Percentiles rank a stretch among this genome's conserved stretches.
Conservation (phyloP, 1,140 invertebrate genomes). For the Drosophila sp. region DNA sequence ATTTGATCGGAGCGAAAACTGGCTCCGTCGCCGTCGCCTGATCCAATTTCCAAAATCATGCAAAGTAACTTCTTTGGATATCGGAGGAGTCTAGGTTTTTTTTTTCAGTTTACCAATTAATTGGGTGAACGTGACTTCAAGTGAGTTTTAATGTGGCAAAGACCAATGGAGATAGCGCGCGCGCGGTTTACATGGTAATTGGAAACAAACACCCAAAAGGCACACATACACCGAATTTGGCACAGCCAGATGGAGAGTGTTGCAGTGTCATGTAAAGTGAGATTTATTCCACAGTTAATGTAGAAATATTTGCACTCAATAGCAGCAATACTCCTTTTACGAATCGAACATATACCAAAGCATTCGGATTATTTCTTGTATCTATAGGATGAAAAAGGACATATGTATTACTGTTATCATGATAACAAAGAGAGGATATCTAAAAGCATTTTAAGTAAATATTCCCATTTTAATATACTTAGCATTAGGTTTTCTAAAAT, state of each 20-base stretch:
- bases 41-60: slow-evolving; percentile 60
- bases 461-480: no score
- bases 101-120: slow-evolving; percentile 43
- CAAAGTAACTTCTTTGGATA: slow-evolving; percentile 46
- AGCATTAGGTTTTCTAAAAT: no score
- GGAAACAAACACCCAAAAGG: slow-evolving; percentile 2
- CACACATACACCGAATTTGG: neutral
- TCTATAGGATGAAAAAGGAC: no score
- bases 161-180: neutral
- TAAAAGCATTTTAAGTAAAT: no score
- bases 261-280: neutral
- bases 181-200: slow-evolving; percentile 1
- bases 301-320: no score
- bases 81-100: slow-evolving; percentile 31
- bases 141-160: neutral
- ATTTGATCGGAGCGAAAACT: slow-evolving; percentile 41
- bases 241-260: neutral
- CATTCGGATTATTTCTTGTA: no score
- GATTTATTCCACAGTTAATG: neutral
- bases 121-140: slow-evolving; percentile 48
- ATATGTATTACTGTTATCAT: no score
- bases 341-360: no score
- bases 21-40: slow-evolving; percentile 53
- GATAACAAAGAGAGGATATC: no score
- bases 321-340: neutral